Base-by-base conservation (phyloP, 2,888 invertebrate genomes). In the Rhingia rostrata region DNA sequence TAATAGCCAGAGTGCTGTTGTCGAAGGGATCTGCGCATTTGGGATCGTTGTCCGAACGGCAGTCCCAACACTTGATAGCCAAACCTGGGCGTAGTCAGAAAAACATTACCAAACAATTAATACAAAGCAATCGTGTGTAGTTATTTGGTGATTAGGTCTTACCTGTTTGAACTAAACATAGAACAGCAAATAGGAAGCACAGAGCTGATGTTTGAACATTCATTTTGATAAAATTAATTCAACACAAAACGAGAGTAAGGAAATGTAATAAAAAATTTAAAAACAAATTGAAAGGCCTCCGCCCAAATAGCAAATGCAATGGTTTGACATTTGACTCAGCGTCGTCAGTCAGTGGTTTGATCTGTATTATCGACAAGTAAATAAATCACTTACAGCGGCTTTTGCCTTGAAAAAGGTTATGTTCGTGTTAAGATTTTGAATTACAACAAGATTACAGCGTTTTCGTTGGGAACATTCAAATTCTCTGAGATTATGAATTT, bases 21-120 rank as follows among this genome's bases (percentile, higher is more conserved):
- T 98, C 97, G 88, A 98, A 98, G 0, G 97, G 97, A 92, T 98
- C 97, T 0, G 95, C 95, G 89, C 98, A 98, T 92, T 97, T 96
- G 0, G 97, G 96, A 91, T 98, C 97, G 72, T 94, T 94, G 89
- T 96, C 96, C 0, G 97, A 97, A 86, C 97, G 94, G 89, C 98
- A 98, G 66, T 95, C 95, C 97, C 97, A 98, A 89, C 98, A 98
- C 92, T 97, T 97, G 58, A 96, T 95, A 74, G 94, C 92, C 60
- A 92, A 90, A 86, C 93, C 95, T 95, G 89, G 84, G 83, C 69
- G 83, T 83, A 56, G 43, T 72, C 83, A 2, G 30, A 66, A 51
- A 51, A 22, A 22, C 22, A 22, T 22, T 22, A 22, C 35, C 12
- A 1, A 32, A 39, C n/a, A 9, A 37, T 4, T 43, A n/a, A 37